These are phyloP conservation scores for Oxygymnocypris stewartii DNA, from an alignment of 2,113 vertebrate genomes.

Conservation along the genomic window DNA sequence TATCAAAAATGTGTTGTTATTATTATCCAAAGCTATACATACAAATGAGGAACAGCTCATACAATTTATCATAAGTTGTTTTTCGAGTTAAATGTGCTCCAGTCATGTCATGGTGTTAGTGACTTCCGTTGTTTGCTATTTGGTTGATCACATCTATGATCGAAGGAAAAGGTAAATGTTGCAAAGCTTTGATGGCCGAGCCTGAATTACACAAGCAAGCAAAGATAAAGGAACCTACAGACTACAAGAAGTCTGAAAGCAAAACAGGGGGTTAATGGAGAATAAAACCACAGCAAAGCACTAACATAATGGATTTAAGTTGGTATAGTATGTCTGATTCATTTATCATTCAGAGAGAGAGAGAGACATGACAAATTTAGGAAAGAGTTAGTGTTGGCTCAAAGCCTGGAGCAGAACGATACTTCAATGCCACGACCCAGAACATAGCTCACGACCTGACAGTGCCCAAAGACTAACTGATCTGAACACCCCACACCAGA, in stretches of 20 bases:
- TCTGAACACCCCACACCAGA: background rate
- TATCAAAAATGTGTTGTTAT: too few relatives aligned
- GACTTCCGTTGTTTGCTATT: background rate
- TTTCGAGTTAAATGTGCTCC: too few relatives aligned
- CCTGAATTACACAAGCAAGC: background rate
- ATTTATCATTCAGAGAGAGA: background rate
- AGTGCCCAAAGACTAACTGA: constrained; percentile 5
- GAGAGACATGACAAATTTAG: constrained; percentile 21
- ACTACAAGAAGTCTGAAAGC: background rate
- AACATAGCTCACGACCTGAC: constrained; percentile 18
- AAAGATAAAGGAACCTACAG: background rate
- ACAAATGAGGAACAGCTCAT: too few relatives aligned
- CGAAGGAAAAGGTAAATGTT: background rate
- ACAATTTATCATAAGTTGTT: too few relatives aligned
- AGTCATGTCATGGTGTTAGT: background rate
- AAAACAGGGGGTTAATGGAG: background rate
- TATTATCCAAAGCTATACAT: too few relatives aligned
- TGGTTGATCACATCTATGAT: background rate
- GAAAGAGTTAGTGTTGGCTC: constrained; percentile 27
- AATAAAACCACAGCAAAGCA: background rate
- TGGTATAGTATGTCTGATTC: background rate
- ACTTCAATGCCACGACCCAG: constrained; percentile 21
- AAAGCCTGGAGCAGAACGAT: constrained; percentile 23
- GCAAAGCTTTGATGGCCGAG: background rate
- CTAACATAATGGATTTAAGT: background rate